phyloP scores from a whole-genome alignment of 2,888 invertebrate species.

The Brachyptera putata region DNA sequence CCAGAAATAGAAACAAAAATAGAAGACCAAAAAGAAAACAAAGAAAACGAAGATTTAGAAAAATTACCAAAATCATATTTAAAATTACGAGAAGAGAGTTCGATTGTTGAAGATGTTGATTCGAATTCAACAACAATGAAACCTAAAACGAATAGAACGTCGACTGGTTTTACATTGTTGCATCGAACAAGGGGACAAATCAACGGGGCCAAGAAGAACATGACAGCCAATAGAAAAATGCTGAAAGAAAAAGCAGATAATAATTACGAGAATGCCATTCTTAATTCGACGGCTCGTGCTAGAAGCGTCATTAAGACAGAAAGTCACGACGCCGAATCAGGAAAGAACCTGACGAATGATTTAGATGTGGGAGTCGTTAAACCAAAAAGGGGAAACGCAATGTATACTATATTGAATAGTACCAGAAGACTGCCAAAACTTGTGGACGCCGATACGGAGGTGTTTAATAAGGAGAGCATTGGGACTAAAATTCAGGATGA shows the following conservation, averaged over 20 bases:
- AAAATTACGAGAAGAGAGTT: no score
- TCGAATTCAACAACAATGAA: no score
- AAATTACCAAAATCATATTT: no score
- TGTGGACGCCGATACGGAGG: slow-evolving; percentile 17
- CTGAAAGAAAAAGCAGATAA: not conserved
- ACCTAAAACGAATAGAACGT: not conserved
- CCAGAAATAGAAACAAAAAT: no score
- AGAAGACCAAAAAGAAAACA: no score
- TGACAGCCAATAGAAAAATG: not conserved
- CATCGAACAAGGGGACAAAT: not conserved
- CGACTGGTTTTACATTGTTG: not conserved
- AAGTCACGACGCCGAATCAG: not conserved
- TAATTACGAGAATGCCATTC: not conserved
- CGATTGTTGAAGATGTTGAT: no score
- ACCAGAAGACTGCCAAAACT: slow-evolving; percentile 1
- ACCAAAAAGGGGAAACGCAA: not conserved
- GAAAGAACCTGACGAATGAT: not conserved
- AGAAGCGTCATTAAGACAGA: not conserved
- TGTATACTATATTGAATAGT: not conserved
- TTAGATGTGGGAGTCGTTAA: slow-evolving; percentile 1
- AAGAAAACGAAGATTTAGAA: no score
- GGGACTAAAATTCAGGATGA: no score
- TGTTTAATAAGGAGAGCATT: not conserved
- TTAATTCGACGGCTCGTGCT: not conserved
- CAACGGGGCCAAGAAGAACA: not conserved